Evolutionary conservation across 2,888 invertebrate species (phyloP).

Genomic region (Platycheirus albimanus): DNA sequence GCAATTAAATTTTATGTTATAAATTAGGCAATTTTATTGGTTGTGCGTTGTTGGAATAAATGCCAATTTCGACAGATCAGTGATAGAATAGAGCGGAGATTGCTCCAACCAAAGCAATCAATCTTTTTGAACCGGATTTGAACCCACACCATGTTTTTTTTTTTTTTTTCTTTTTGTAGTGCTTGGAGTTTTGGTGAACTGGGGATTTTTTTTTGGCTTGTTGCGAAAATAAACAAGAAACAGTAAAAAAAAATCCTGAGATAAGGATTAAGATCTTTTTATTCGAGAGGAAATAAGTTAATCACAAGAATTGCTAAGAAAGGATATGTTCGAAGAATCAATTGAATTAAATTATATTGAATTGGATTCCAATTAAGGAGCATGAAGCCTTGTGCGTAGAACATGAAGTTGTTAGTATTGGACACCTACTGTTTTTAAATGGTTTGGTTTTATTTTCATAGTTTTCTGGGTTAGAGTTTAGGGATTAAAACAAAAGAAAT

Average conservation of each 20-base stretch:
- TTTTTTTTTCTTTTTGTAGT: neutral
- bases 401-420: conserved; percentile 9
- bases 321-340: conserved; percentile 18
- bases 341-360: conserved; percentile 55
- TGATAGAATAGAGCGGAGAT: conserved; percentile 56
- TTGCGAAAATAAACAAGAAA: neutral
- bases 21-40: conserved; percentile 69
- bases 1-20: conserved; percentile 73
- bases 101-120: conserved; percentile 63
- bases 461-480: no score
- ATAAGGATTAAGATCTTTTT: conserved; percentile 51
- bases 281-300: conserved; percentile 51
- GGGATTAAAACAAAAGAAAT: no score
- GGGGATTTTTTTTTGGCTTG: neutral
- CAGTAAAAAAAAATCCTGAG: conserved; percentile 8
- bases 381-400: conserved; percentile 19
- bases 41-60: conserved; percentile 33
- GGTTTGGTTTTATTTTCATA: no score
- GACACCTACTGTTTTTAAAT: no score
- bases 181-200: neutral
- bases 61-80: conserved; percentile 57
- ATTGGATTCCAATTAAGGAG: conserved; percentile 8
- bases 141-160: conserved; percentile 8
- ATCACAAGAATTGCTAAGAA: conserved; percentile 5
- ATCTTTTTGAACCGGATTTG: conserved; percentile 49